phyloP scores from a whole-genome alignment of 2,797 vertebrate species.

The Hybognathus amarus region DNA sequence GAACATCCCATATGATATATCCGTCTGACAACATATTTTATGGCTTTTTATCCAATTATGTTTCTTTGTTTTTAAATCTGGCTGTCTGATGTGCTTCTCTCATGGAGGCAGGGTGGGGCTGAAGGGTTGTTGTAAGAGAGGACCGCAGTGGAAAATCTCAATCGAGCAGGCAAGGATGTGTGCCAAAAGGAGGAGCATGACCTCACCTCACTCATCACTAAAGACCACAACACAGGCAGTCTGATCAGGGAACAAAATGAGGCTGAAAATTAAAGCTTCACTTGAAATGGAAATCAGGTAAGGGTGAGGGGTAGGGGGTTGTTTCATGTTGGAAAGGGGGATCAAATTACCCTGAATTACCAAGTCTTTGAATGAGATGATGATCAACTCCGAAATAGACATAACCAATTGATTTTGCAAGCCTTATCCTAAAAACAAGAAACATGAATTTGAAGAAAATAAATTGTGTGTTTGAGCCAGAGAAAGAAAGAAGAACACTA shows the following conservation, averaged over 20 bases:
- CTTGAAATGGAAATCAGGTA: slow-evolving; percentile 51
- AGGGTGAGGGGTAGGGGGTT: slow-evolving; percentile 19
- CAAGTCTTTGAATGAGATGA: slow-evolving; percentile 49
- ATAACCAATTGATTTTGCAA: slow-evolving; percentile 54
- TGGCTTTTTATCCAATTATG: background rate
- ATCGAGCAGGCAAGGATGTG: slow-evolving; percentile 24
- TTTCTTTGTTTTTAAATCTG: slow-evolving; percentile 5
- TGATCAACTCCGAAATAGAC: slow-evolving; percentile 49
- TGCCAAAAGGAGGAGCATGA: slow-evolving; percentile 4
- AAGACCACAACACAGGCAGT: slow-evolving; percentile 52
- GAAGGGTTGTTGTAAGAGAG: slow-evolving; percentile 26
- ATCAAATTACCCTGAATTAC: slow-evolving; percentile 43
- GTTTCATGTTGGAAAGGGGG: slow-evolving; percentile 40
- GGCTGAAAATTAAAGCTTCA: slow-evolving; percentile 48
- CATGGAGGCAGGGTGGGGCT: slow-evolving; percentile 6
- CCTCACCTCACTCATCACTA: slow-evolving; percentile 43
- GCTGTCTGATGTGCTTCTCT: slow-evolving; percentile 11
- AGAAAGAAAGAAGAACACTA: slow-evolving; percentile 67
- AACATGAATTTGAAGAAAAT: slow-evolving; percentile 12
- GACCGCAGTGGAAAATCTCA: slow-evolving; percentile 40
- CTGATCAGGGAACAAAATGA: slow-evolving; percentile 32
- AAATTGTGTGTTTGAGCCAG: slow-evolving; percentile 28
- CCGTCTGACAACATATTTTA: background rate
- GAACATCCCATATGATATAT: background rate
- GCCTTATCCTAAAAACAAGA: background rate